Conservation (phyloP, 37 sponge, comb jelly and placozoan species). For the Tethya wilhelma region DNA sequence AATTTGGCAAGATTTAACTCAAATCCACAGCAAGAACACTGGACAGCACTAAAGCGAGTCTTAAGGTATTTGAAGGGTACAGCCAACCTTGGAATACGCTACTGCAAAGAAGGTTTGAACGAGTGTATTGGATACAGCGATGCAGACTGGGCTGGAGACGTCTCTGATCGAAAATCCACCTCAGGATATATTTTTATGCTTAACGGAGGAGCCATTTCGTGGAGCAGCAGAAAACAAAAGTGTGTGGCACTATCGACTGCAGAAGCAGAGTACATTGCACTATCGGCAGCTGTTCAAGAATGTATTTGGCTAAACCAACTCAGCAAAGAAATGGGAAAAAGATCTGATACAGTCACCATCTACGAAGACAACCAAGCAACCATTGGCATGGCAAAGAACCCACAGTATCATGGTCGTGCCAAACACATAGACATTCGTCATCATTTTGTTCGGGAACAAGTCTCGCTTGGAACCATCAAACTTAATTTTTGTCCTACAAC, state of each 20-base stretch:
- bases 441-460: not conserved
- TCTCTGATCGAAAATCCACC: slow-evolving; percentile 36
- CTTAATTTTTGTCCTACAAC: slow-evolving; percentile 48
- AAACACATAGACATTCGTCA: slow-evolving; percentile 57
- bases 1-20: slow-evolving; percentile 44
- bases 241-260: slow-evolving; percentile 48
- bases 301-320: too few relatives aligned
- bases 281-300: slow-evolving; percentile 59
- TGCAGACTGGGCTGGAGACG: slow-evolving; percentile 63
- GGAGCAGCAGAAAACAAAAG: slow-evolving; percentile 47
- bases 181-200: slow-evolving; percentile 43
- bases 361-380: slow-evolving; percentile 66
- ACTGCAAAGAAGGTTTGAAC: slow-evolving; percentile 9
- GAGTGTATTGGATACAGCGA: slow-evolving; percentile 48
- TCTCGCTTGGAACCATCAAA: slow-evolving; percentile 6
- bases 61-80: slow-evolving; percentile 33
- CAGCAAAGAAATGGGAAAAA: too few relatives aligned
- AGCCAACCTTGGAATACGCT: slow-evolving; percentile 42
- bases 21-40: slow-evolving; percentile 26
- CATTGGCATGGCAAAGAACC: slow-evolving; percentile 48
- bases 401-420: slow-evolving; percentile 44
- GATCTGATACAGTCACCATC: slow-evolving; percentile 10
- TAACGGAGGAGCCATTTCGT: slow-evolving; percentile 28
- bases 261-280: slow-evolving; percentile 66
- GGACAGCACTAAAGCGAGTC: slow-evolving; percentile 52